Evolutionary conservation across 2,113 vertebrate species (phyloP), one percentile per base, ranked within the genome.

Genomic region (Brachionichthys hirsutus): DNA sequence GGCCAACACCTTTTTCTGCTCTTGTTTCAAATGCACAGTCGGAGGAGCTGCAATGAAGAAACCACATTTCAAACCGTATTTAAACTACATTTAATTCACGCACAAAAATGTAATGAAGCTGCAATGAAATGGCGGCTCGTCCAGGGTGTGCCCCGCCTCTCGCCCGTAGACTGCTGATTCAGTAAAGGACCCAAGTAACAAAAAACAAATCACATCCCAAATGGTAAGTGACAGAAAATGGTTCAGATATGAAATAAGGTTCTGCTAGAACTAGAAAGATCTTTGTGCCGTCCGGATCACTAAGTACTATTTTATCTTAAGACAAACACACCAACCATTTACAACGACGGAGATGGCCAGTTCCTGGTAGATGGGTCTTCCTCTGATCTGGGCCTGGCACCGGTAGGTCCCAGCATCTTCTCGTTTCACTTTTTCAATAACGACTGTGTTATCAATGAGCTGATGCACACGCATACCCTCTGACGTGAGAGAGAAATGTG

Each of bases 301-400:
- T 6, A 30, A 30, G 24, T 8, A 3, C 24, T 30, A 7, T 40
- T 40, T 40, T 11, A 16, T n/a, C 1, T 3, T 34, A 2, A 51
- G 58, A 18, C 22, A 44, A 38, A 24, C 13, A 42, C 13, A 61
- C 87, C 67, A 10, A 91, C 91, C 77, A 40, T 90, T 92, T 55
- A 92, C 54, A 0, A 89, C 86, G 22, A 92, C 75, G 41, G 89
- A 89, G 42, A 92, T 35, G 2, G n/a, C 0, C 19, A 84, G 62
- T 0, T 1, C 0, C 19, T 57, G 4, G 0, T 0, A 6, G 44
- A 82, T 20, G 1, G 63, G 3, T 14, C 88, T 69, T 49, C 78
- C 81, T 64, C 14, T 87, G 58, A 92, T 90, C 20, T 56, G 48
- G n/a, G 73, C 89, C n/a, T 57, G 40, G 46, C 91, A 92, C 2